These are phyloP conservation scores for Timandra comae DNA, from an alignment of 2,888 invertebrate genomes.

Conservation along the genomic window DNA sequence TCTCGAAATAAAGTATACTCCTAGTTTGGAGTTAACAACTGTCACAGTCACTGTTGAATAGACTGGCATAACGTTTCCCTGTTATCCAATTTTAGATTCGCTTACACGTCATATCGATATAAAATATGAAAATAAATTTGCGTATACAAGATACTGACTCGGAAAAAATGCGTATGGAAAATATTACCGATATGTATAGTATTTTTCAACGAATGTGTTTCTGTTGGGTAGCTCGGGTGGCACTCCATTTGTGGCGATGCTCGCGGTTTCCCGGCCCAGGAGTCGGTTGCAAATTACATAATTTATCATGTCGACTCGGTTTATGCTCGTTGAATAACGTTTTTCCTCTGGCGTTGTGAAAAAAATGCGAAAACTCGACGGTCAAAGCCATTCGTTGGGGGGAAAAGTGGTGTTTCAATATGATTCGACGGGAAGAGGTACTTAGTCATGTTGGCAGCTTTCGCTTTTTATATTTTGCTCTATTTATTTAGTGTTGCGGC, in stretches of 20 bases:
- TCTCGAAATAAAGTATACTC: too few species aligned
- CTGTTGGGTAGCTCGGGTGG: conserved; percentile 9
- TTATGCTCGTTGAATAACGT: conserved; percentile 40
- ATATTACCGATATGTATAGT: conserved; percentile 19
- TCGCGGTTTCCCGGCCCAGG: conserved; percentile 24
- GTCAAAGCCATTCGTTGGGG: conserved; percentile 17
- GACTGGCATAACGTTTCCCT: too few species aligned
- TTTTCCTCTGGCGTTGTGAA: conserved; percentile 31
- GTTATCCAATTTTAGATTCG: too few species aligned
- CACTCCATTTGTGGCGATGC: conserved; percentile 31
- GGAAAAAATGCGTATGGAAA: conserved; percentile 14
- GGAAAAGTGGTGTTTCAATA: conserved; percentile 28
- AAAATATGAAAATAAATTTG: conserved; percentile 10
- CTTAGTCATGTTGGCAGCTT: conserved; percentile 22
- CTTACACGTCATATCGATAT: too few species aligned
- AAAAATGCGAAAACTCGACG: conserved; percentile 17
- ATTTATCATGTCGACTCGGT: conserved; percentile 51
- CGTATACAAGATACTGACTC: conserved; percentile 15
- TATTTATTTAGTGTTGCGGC: conserved; percentile 13
- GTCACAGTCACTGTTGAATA: too few species aligned
- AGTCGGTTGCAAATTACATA: conserved; percentile 51
- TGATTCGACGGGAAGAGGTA: conserved; percentile 25
- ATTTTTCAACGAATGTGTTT: conserved; percentile 19
- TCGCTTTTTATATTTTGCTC: conserved; percentile 11
- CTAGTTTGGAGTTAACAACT: too few species aligned